Conservation (phyloP, 2,113 vertebrate species). For the Strix uralensis region DNA sequence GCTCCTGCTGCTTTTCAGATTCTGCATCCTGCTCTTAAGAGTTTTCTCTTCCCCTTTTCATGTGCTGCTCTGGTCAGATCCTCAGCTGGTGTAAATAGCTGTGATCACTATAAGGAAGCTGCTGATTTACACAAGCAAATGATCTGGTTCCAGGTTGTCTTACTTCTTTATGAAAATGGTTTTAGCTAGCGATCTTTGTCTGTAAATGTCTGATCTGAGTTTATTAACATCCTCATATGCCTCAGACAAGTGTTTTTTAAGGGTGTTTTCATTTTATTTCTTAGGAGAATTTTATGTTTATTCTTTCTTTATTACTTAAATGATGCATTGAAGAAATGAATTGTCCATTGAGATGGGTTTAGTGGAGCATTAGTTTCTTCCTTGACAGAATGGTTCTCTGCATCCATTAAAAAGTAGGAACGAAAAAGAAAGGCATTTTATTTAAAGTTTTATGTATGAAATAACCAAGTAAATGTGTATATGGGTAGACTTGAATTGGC, state of each 20-base stretch:
- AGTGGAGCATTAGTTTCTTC: slow-evolving; percentile 16
- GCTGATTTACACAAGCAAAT: background rate
- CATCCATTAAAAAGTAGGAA: slow-evolving; percentile 5
- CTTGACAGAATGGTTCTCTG: slow-evolving; percentile 19
- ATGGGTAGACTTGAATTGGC: background rate
- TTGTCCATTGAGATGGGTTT: slow-evolving; percentile 21
- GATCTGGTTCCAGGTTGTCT: background rate
- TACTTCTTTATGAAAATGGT: background rate
- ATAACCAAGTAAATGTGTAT: background rate
- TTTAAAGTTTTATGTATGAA: slow-evolving; percentile 3
- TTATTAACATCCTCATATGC: slow-evolving; percentile 16
- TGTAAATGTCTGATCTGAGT: background rate
- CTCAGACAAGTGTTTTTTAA: background rate
- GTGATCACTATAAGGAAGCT: background rate
- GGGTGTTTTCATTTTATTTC: slow-evolving; percentile 17
- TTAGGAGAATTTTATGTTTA: slow-evolving; percentile 30
- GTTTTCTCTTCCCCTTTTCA: background rate
- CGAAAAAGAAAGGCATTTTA: background rate
- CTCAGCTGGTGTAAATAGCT: background rate
- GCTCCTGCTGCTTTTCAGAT: background rate
- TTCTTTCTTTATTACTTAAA: slow-evolving; percentile 43
- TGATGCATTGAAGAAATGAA: slow-evolving; percentile 33
- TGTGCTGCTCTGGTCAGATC: background rate
- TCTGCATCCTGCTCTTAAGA: background rate
- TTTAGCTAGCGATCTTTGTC: background rate